These are phyloP conservation scores for Bellardia pandia DNA, from an alignment of 2,888 invertebrate genomes.

Conservation along the genomic window DNA sequence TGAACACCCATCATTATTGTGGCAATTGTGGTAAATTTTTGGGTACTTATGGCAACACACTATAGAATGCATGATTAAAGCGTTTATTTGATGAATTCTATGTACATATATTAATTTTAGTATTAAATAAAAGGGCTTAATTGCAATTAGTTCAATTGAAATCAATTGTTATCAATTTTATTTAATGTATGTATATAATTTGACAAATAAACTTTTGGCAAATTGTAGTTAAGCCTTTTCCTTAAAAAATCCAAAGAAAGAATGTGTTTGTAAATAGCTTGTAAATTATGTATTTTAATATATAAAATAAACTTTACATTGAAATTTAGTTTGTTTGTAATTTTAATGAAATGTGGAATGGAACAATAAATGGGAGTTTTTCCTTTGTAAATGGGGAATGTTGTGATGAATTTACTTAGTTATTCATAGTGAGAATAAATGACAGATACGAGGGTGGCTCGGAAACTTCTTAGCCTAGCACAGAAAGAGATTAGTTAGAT, in stretches of 20 bases:
- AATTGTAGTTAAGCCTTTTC: neutral
- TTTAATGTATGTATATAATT: too few species aligned
- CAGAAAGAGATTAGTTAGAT: too few species aligned
- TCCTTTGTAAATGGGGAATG: neutral
- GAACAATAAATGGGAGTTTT: neutral
- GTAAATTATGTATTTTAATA: conserved; percentile 1
- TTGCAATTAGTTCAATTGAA: neutral
- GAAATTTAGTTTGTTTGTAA: neutral
- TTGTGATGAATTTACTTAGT: too few species aligned
- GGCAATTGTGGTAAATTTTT: conserved; percentile 86
- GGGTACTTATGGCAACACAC: conserved; percentile 84
- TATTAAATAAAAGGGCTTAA: conserved; percentile 16
- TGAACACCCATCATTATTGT: conserved; percentile 86
- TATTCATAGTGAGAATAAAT: too few species aligned
- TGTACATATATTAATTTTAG: neutral
- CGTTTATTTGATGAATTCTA: neutral
- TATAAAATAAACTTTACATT: conserved; percentile 1
- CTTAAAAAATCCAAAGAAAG: neutral
- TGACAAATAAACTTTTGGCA: neutral
- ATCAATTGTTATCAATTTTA: too few species aligned
- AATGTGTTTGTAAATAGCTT: neutral
- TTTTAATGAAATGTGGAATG: neutral
- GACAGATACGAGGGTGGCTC: too few species aligned
- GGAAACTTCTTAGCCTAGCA: too few species aligned
- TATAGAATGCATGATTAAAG: conserved; percentile 26